Conservation (phyloP, 2,888 invertebrate species). For the Drosophila leonis region DNA sequence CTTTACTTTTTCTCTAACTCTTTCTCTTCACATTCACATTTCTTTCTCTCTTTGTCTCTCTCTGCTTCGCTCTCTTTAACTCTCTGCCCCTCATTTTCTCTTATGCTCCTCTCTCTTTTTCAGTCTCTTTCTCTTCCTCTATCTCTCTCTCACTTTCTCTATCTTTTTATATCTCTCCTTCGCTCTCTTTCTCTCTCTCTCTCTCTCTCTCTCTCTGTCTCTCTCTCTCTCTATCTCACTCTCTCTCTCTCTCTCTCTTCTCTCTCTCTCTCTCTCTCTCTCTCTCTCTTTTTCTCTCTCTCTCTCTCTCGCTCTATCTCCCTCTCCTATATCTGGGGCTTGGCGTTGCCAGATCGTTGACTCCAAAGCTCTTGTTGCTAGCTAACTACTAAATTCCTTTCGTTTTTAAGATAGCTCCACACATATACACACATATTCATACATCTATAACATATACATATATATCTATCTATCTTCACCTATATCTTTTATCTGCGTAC, state of each 20-base stretch:
- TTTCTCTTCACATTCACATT: neutral
- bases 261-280: too few relatives aligned
- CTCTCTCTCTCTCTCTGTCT: too few relatives aligned
- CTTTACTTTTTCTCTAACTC: neutral
- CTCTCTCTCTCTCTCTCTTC: neutral
- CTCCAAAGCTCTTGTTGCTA: neutral
- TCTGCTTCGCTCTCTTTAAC: too few relatives aligned
- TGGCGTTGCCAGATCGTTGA: constrained; percentile 2
- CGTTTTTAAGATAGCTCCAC: neutral
- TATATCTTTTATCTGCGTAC: constrained; percentile 29
- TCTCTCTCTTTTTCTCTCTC: neutral
- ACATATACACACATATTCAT: neutral
- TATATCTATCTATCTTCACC: constrained; percentile 10
- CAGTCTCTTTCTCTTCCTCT: neutral
- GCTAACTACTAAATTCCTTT: constrained; percentile 9
- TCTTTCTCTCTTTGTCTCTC: too few relatives aligned
- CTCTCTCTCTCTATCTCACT: neutral
- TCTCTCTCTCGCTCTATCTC: too few relatives aligned
- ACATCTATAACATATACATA: constrained; percentile 1
- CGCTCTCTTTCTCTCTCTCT: neutral
- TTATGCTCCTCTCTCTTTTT: neutral
- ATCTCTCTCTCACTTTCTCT: neutral
- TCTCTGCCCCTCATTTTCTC: too few relatives aligned
- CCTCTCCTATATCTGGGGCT: neutral
- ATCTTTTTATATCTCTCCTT: neutral